Base-by-base conservation (phyloP, 2,797 vertebrate species). In the Sebastes cheni region DNA sequence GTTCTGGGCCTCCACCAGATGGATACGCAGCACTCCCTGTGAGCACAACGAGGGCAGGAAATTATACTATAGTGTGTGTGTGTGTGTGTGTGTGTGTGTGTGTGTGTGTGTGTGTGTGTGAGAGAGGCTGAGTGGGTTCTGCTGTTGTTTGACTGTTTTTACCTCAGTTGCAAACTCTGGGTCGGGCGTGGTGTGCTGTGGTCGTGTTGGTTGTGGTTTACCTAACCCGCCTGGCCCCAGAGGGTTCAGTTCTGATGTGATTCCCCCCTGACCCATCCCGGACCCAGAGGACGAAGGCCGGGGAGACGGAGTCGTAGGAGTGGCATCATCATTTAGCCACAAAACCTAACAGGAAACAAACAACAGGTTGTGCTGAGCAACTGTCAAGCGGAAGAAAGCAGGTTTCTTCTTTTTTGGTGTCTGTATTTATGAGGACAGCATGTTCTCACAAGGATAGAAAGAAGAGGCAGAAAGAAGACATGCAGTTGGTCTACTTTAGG, bases 1-100 rank as follows among this genome's bases (percentile, higher is more conserved):
- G 84, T 95, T 95, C 90, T 97, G 95, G 32, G 97, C 97, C 88
- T 97, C 97, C 83, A 97, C 81, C 54, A 99, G 92, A 12, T 97
- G 96, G 77, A 98, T 96, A 67, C 97, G 96, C 87, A 99, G 91
- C 59, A 98, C 97, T 13, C 95, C 97, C 98, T 99, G 92, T 65
- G 86, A 70, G 39, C 16, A 80, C 11, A 75, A 14, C 11, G 55
- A 82, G 52, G 6, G 71, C 36, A 60, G n/a, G 11, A 6, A 22
- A 5, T 52, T 29, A 36, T 77, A 29, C 6, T 4, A 4, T 8
- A 25, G 36, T 12, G 16, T 54, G 30, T 32, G 56, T 56, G 54
- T 55, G 54, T 55, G 54, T 27, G 27, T 29, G 27, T 27, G 12
- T 54, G 30, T 32, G 56, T 56, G 55, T 27, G 3, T 58, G 55